Conservation (phyloP, 2,888 invertebrate genomes). For the Orchestes rusci region DNA sequence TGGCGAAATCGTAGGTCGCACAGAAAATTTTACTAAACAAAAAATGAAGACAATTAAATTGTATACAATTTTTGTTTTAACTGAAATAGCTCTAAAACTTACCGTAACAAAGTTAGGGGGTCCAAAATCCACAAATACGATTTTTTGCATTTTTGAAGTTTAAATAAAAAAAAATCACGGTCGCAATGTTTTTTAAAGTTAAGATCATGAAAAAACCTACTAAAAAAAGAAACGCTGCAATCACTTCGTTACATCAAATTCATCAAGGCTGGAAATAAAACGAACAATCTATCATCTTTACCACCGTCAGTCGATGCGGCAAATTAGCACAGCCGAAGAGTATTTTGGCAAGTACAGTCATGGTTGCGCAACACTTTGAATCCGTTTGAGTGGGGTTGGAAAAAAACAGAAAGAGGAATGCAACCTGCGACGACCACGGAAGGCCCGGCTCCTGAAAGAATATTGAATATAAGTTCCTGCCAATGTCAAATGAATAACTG, state of each 20-base stretch:
- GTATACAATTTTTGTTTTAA: too few relatives aligned
- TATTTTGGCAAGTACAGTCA: not conserved
- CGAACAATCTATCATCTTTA: not conserved
- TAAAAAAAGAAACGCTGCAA: too few relatives aligned
- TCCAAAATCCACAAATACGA: too few relatives aligned
- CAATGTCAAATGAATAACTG: not conserved
- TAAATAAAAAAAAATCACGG: too few relatives aligned
- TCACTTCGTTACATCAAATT: not conserved
- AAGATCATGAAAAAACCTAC: too few relatives aligned
- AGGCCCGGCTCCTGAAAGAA: not conserved
- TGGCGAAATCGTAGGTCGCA: too few relatives aligned
- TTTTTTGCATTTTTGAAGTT: too few relatives aligned
- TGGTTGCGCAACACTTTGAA: not conserved
- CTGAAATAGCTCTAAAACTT: too few relatives aligned
- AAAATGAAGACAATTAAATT: too few relatives aligned
- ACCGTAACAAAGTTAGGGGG: too few relatives aligned
- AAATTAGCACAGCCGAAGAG: not conserved
- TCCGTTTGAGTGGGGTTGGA: slow-evolving; percentile 1
- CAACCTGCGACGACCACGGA: not conserved
- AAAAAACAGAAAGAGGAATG: not conserved
- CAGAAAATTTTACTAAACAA: too few relatives aligned
- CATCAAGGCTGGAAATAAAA: not conserved
- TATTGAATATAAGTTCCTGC: not conserved
- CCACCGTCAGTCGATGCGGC: not conserved
- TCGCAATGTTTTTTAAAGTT: too few relatives aligned